Conservation (phyloP, 2,888 invertebrate species). For the Masnerella sp. region DNA sequence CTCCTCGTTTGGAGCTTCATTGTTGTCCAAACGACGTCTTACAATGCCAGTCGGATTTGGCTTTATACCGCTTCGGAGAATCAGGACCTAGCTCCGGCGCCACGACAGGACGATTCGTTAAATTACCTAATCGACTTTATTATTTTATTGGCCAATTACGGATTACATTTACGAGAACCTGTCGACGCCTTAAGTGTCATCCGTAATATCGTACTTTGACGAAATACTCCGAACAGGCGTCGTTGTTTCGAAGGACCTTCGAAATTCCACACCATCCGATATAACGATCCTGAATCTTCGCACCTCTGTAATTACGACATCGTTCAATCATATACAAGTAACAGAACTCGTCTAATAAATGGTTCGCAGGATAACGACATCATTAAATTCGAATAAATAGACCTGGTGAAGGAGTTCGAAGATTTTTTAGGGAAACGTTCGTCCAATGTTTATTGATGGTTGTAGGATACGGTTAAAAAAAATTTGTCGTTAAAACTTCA, state of each 20-base stretch:
- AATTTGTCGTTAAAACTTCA: no score
- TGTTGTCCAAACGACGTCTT: conserved; percentile 26
- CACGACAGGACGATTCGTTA: conserved; percentile 56
- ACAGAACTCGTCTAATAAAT: conserved; percentile 23
- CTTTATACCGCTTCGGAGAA: conserved; percentile 57
- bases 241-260: conserved; percentile 27
- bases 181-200: conserved; percentile 51
- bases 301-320: conserved; percentile 54
- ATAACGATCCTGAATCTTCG: conserved; percentile 50
- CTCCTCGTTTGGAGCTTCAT: conserved; percentile 21
- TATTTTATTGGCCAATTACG: conserved; percentile 75
- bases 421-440: conserved; percentile 6
- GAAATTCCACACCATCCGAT: conserved; percentile 47
- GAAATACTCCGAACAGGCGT: conserved; percentile 57
- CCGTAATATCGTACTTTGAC: conserved; percentile 62
- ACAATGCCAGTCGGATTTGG: conserved; percentile 23
- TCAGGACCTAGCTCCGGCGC: conserved; percentile 29
- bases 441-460: no score
- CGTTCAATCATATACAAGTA: conserved; percentile 32
- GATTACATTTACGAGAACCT: conserved; percentile 73
- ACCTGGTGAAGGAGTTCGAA: no score
- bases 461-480: no score
- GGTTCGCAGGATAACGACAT: conserved; percentile 33
- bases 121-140: conserved; percentile 73
- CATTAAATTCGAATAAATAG: conserved; percentile 45